Base-by-base conservation (phyloP, 1,140 invertebrate genomes). In the Zaprionus taronus region DNA sequence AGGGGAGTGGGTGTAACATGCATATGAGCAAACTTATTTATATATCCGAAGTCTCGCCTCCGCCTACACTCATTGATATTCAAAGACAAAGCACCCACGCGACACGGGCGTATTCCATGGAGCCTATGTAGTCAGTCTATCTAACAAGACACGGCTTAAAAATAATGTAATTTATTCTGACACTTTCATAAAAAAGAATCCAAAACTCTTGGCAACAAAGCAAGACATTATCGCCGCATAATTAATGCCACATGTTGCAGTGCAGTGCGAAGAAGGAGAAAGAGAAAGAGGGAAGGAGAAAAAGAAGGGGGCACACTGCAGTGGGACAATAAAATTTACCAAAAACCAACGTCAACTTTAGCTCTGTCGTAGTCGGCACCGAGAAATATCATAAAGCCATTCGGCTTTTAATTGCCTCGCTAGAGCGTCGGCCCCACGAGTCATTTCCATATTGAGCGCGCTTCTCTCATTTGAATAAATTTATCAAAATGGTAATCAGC, bases 151-250 rank as follows among this genome's bases (percentile, higher is more conserved):
- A 71, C 57, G 69, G 68, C 70, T 74, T 78, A 78, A 87, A 89
- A 87, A 90, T 82, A 90, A 91, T 90, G 79, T 91, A 90, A 91
- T 90, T 82, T 91, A 90, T 90, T 90, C 86, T 79, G 85, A 80
- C 85, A 90, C 85, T 91, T 90, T 90, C 81, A 90, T 90, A 90
- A 90, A 91, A 91, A 89, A 72, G 77, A 91, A 82, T 72, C 79
- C 72, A 72, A 86, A 72, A 91, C 72, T 85, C 82, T 80, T 58
- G 72, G 79, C 81, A 84, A 89, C 85, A 91, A 89, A 90, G 79
- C 79, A 90, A 90, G 85, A 90, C 85, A 90, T 90, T 90, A 85
- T 90, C 85, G 86, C 86, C 77, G 86, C 86, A 90, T 91, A 91
- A 90, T 90, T 90, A 91, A 90, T 90, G 86, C 79, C 82, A 85